These are phyloP conservation scores for Portunus trituberculatus DNA, from an alignment of 1,140 invertebrate genomes.

Conservation along the genomic window DNA sequence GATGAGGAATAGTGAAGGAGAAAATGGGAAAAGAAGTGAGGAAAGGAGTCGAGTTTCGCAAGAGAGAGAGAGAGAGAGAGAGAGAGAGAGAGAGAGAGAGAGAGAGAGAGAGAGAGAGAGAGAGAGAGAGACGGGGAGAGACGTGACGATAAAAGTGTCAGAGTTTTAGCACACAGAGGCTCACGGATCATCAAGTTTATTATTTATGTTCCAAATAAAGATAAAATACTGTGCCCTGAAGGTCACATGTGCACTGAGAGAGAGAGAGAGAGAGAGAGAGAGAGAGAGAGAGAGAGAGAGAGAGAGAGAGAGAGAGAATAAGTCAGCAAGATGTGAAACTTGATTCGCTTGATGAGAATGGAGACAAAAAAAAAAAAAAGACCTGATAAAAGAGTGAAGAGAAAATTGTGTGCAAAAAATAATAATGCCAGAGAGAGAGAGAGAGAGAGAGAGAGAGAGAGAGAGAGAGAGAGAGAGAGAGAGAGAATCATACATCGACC, in stretches of 20 bases:
- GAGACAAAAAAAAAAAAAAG: no score
- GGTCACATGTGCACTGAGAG: not conserved
- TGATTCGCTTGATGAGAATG: conserved; percentile 3
- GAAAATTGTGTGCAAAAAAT: no score
- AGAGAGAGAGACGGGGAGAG: conserved; percentile 44
- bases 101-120: conserved; percentile 59
- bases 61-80: conserved; percentile 59
- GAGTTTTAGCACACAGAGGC: not conserved
- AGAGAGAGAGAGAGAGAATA: not conserved
- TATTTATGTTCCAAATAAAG: not conserved
- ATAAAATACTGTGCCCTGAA: not conserved
- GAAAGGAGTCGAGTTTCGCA: not conserved
- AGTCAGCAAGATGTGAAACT: not conserved
- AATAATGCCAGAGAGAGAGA: no score
- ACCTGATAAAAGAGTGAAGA: no score
- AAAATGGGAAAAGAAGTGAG: not conserved
- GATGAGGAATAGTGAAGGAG: no score
- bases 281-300: not conserved
- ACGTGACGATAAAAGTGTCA: not conserved
- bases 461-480: no score
- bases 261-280: not conserved
- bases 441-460: no score
- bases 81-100: conserved; percentile 59
- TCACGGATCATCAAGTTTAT: not conserved
- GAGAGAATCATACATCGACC: no score